phyloP scores from a whole-genome alignment of 2,113 vertebrate species.

The Mormyrus lacerda region DNA sequence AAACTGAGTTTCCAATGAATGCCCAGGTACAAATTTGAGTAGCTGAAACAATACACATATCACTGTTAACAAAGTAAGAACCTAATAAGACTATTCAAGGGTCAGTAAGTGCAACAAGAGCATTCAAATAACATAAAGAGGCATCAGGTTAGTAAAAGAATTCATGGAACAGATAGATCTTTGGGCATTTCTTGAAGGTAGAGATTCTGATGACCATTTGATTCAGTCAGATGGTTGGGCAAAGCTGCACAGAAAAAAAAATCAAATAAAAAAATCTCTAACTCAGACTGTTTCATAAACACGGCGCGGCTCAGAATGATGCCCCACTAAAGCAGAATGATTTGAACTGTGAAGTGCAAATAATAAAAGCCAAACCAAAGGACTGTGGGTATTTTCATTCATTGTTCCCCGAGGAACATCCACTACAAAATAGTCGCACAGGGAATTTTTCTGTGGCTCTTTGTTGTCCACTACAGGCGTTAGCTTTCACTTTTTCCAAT shows the following conservation, averaged over 20 bases:
- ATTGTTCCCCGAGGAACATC: constrained; percentile 4
- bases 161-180: neutral
- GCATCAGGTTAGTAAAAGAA: neutral
- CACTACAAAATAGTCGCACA: neutral
- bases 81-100: neutral
- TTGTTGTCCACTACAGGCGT: neutral
- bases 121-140: neutral
- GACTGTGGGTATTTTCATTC: neutral
- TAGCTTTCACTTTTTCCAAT: neutral
- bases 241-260: neutral
- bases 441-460: constrained; percentile 1
- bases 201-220: constrained; percentile 9
- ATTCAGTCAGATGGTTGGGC: constrained; percentile 21
- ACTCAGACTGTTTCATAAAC: constrained; percentile 16
- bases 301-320: neutral
- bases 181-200: neutral
- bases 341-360: constrained; percentile 11
- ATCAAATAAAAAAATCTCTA: neutral
- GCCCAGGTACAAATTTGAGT: neutral
- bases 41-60: neutral
- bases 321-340: neutral
- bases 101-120: neutral
- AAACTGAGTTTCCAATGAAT: neutral
- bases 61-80: neutral
- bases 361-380: neutral